Evolutionary conservation across 2,888 invertebrate species (phyloP).

Genomic region (Chaetoderma sp.): DNA sequence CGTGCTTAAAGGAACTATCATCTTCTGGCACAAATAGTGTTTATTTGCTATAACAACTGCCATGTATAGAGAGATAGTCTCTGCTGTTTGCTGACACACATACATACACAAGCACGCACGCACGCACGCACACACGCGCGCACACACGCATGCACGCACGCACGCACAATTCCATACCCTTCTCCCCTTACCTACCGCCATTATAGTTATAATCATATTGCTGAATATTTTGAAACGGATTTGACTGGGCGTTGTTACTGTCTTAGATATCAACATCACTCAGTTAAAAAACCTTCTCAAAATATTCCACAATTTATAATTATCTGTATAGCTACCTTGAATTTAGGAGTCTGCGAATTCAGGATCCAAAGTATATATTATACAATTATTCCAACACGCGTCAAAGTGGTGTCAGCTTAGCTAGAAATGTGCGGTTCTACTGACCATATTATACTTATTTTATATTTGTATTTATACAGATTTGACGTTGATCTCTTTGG

Average conservation of each 20-base stretch:
- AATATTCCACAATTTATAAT: not conserved
- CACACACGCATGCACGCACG: not conserved
- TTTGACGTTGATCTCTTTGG: no score
- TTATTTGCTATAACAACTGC: no score
- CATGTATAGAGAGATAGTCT: no score
- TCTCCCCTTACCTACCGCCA: not conserved
- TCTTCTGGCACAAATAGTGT: no score
- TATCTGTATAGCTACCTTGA: no score
- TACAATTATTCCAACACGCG: not conserved
- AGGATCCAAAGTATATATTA: not conserved
- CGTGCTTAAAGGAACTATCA: no score
- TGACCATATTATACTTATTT: no score
- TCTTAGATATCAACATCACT: no score
- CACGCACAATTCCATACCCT: not conserved
- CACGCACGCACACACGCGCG: slow-evolving; percentile 12
- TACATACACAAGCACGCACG: slow-evolving; percentile 14
- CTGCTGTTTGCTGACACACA: slow-evolving; percentile 12
- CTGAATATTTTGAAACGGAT: no score
- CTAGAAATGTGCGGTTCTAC: not conserved
- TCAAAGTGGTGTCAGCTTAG: not conserved
- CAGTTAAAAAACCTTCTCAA: not conserved
- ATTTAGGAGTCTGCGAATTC: not conserved
- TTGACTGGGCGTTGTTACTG: not conserved
- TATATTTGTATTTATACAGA: no score
- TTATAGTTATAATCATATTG: no score